phyloP scores from a whole-genome alignment of 2,113 vertebrate species.

The Dolichallabes microphthalmus region DNA sequence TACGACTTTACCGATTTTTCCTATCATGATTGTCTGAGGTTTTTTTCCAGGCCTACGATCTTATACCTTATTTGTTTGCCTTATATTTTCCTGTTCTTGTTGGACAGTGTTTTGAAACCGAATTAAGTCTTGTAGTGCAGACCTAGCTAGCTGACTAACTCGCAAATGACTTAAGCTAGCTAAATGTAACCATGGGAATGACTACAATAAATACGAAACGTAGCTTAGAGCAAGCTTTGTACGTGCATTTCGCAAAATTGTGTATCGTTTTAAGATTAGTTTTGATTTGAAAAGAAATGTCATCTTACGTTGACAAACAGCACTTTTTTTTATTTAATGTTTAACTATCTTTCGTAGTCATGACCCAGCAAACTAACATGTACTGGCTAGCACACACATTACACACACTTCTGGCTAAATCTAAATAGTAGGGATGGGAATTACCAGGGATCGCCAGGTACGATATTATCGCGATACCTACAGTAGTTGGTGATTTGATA shows the following conservation, averaged over 20 bases:
- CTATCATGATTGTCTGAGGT: background rate
- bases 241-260: background rate
- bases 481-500: no score
- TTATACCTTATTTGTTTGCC: background rate
- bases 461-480: no score
- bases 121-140: background rate
- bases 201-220: background rate
- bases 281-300: background rate
- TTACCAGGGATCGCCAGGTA: no score
- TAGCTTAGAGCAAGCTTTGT: background rate
- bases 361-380: background rate
- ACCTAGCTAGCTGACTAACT: background rate
- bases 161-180: background rate
- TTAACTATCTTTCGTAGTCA: background rate
- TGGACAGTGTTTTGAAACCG: background rate
- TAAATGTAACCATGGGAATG: background rate
- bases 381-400: background rate
- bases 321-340: background rate
- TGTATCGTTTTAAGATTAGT: background rate
- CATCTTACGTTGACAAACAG: background rate
- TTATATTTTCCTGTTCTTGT: background rate
- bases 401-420: no score
- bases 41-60: background rate
- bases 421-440: background rate
- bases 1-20: background rate